Conservation (phyloP, 1,140 invertebrate genomes). For the Bombus soroeensis region DNA sequence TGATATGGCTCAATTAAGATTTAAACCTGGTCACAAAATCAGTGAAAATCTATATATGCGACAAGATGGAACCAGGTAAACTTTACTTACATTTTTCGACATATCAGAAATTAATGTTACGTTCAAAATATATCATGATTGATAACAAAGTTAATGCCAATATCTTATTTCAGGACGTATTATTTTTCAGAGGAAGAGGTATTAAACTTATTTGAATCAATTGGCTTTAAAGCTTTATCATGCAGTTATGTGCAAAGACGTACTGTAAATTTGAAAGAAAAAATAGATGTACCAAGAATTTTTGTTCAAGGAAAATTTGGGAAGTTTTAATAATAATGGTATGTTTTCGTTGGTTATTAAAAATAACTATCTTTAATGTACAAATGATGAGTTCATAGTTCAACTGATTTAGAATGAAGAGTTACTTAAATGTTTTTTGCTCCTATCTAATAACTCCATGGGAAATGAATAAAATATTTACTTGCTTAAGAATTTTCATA, state of each 20-base stretch:
- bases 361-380: neutral
- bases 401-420: constrained; percentile 74
- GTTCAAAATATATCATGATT: neutral
- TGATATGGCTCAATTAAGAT: constrained; percentile 98
- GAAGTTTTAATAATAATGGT: constrained; percentile 80
- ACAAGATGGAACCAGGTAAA: constrained; percentile 97
- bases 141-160: constrained; percentile 13
- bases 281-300: constrained; percentile 93
- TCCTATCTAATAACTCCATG: constrained; percentile 71
- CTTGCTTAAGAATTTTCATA: neutral
- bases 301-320: constrained; percentile 96
- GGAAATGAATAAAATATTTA: neutral
- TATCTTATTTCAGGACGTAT: constrained; percentile 86
- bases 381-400: constrained; percentile 80
- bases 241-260: constrained; percentile 92
- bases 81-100: neutral
- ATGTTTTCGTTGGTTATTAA: constrained; percentile 7
- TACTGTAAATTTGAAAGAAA: constrained; percentile 96
- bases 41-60: constrained; percentile 97
- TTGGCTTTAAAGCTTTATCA: constrained; percentile 87
- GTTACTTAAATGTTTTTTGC: constrained; percentile 70
- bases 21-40: constrained; percentile 96
- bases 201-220: constrained; percentile 84
- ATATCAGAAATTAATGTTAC: neutral
- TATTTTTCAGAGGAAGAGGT: constrained; percentile 91